Evolutionary conservation across 2,797 vertebrate genomes (phyloP).

Genomic region (Eospalax fontanierii): DNA sequence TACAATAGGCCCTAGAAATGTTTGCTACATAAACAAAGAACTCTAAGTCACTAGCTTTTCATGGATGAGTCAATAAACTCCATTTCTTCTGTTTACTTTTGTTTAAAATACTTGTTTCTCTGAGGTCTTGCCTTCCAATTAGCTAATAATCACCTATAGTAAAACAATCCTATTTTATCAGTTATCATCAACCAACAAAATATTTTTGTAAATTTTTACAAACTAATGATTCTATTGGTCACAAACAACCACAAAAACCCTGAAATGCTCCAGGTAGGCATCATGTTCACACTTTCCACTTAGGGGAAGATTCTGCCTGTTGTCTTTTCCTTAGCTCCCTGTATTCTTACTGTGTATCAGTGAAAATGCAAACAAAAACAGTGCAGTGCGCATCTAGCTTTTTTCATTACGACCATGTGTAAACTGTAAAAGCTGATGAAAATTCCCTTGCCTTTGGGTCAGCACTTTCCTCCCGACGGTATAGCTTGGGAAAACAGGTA

Average conservation of each 20-base stretch:
- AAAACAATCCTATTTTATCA: background rate
- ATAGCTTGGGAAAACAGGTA: background rate
- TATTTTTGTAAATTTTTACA: background rate
- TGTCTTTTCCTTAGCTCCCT: slow-evolving; percentile 10
- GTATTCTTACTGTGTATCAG: background rate
- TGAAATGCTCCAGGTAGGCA: background rate
- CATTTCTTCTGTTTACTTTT: slow-evolving; percentile 22
- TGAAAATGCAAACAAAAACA: background rate
- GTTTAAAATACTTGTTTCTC: background rate
- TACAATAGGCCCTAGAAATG: background rate
- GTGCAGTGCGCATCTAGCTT: background rate
- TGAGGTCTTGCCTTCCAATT: background rate
- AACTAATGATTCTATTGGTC: slow-evolving; percentile 46
- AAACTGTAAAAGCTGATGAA: too few relatives aligned
- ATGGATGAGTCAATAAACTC: slow-evolving; percentile 14
- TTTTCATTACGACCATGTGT: background rate
- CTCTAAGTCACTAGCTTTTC: background rate
- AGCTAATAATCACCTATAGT: slow-evolving; percentile 1
- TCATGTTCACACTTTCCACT: background rate
- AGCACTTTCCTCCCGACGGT: background rate
- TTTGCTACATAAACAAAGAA: background rate
- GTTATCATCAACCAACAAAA: background rate
- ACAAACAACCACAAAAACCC: background rate
- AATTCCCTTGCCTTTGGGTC: background rate
- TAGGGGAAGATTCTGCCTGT: background rate